Conservation (phyloP, 2,888 invertebrate genomes). For the Volucella inanis region DNA sequence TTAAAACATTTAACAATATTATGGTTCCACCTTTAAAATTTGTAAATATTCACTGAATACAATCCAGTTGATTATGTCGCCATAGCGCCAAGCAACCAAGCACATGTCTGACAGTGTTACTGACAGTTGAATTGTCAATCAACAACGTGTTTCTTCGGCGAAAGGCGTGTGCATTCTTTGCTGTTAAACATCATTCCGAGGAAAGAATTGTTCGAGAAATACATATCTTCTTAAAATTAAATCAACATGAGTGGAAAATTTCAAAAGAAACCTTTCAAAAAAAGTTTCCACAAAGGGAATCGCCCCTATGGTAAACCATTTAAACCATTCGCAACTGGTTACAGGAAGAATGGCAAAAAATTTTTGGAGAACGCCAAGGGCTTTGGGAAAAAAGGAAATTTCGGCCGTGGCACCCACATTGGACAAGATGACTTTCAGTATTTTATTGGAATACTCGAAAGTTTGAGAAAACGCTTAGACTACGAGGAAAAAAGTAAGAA, state of each 20-base stretch:
- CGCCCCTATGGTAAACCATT: slow-evolving; percentile 4
- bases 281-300: slow-evolving; percentile 5
- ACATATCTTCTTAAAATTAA: background rate
- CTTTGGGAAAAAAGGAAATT: slow-evolving; percentile 89
- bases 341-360: slow-evolving; percentile 77
- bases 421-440: slow-evolving; percentile 90
- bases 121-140: background rate
- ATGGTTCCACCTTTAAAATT: no score
- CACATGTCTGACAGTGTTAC: no score
- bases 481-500: slow-evolving; percentile 88
- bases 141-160: background rate
- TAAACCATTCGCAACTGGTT: slow-evolving; percentile 7
- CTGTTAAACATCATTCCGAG: background rate
- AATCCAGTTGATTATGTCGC: background rate
- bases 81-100: no score
- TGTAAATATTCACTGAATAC: background rate
- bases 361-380: slow-evolving; percentile 88
- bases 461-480: slow-evolving; percentile 87
- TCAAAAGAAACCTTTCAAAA: background rate
- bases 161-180: background rate
- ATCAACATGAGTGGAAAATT: slow-evolving; percentile 21
- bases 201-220: background rate
- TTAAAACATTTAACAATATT: no score
- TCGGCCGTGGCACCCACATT: slow-evolving; percentile 88
- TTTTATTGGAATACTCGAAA: slow-evolving; percentile 89